A percentile compares a stretch with the other conserved stretches of the same genome.
Conservation (phyloP, 2,888 invertebrate species). For the Napeogenes inachia region DNA sequence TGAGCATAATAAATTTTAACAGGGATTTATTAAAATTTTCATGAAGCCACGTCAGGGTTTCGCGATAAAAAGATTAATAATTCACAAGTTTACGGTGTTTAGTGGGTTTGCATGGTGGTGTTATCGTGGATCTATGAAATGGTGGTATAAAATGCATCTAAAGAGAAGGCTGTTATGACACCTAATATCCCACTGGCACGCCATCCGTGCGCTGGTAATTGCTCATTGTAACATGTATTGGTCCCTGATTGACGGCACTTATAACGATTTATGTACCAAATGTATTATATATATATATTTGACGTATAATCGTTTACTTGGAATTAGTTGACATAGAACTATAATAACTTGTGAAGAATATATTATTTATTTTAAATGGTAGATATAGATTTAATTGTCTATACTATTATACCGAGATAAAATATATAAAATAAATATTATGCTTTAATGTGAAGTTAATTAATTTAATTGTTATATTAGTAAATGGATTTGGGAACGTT, state of each 20-base stretch:
- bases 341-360: too few relatives aligned
- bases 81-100: conserved; percentile 76
- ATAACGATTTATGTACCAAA: conserved; percentile 20
- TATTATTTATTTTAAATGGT: too few relatives aligned
- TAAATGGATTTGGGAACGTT: too few relatives aligned
- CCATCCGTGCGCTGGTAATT: conserved; percentile 58
- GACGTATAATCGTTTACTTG: too few relatives aligned
- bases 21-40: conserved; percentile 72
- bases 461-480: too few relatives aligned
- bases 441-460: too few relatives aligned
- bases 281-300: too few relatives aligned
- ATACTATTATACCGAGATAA: too few relatives aligned
- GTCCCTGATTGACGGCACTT: conserved; percentile 47
- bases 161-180: conserved; percentile 65
- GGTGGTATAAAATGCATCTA: conserved; percentile 58
- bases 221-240: conserved; percentile 43
- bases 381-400: too few relatives aligned
- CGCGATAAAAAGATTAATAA: conserved; percentile 74
- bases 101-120: conserved; percentile 63
- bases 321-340: too few relatives aligned
- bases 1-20: conserved; percentile 53
- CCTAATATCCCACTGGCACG: conserved; percentile 71
- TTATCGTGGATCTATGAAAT: conserved; percentile 66
- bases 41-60: conserved; percentile 58
- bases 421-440: too few relatives aligned